Evolutionary conservation across 2,113 vertebrate genomes (phyloP).

Genomic region (Dinomys branickii): DNA sequence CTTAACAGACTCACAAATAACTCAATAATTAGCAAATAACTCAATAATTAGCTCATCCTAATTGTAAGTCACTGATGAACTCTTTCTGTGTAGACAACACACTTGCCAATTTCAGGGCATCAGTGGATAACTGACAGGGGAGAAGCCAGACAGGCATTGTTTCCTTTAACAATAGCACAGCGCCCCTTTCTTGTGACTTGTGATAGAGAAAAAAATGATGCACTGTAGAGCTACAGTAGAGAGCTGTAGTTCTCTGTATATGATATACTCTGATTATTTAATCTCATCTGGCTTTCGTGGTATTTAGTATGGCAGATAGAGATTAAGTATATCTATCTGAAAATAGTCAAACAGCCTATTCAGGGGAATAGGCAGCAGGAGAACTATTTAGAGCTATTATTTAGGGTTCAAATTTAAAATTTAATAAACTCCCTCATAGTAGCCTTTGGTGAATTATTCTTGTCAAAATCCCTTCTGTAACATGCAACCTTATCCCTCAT

Average conservation of each 20-base stretch:
- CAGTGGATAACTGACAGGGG: not conserved
- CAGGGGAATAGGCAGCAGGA: not conserved
- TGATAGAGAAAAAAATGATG: not conserved
- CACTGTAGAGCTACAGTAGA: not conserved
- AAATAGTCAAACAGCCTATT: not conserved
- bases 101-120: not conserved
- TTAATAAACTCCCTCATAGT: not conserved
- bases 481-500: not conserved
- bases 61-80: not conserved
- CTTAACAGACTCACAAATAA: not conserved
- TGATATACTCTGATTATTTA: not conserved
- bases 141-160: not conserved
- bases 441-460: conserved; percentile 1
- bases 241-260: not conserved
- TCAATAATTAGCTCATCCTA: not conserved
- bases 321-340: not conserved
- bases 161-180: not conserved
- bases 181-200: not conserved
- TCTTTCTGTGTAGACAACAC: not conserved
- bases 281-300: not conserved
- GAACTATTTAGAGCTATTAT: not conserved
- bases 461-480: not conserved
- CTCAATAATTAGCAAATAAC: too few relatives aligned
- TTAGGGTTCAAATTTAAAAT: not conserved
- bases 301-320: not conserved